phyloP scores from a whole-genome alignment of 2,888 invertebrate species.

The Ophioninae sp. region DNA sequence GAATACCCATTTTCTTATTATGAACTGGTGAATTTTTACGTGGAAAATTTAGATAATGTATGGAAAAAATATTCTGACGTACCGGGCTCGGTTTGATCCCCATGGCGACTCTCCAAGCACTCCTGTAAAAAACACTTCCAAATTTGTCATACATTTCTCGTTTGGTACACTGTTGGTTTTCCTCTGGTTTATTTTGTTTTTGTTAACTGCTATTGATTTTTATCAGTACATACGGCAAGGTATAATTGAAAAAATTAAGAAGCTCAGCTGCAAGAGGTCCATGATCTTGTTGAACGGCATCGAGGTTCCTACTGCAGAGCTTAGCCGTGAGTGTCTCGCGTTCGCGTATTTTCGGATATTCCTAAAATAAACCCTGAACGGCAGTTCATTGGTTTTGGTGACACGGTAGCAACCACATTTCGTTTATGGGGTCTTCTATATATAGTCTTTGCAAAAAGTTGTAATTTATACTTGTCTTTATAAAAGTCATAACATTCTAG shows the following conservation, averaged over 20 bases:
- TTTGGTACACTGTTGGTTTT: not conserved
- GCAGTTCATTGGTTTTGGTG: constrained; percentile 33
- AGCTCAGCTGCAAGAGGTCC: constrained; percentile 59
- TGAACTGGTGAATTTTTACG: not conserved
- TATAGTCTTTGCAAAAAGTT: not conserved
- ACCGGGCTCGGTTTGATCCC: constrained; percentile 44
- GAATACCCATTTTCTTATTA: not conserved
- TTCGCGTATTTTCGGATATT: constrained; percentile 72
- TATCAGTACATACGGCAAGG: constrained; percentile 66
- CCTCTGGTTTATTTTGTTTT: not conserved
- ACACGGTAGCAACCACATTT: constrained; percentile 25
- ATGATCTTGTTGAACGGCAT: constrained; percentile 67
- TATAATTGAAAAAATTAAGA: constrained; percentile 60
- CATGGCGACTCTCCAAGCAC: constrained; percentile 31
- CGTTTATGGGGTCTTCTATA: not conserved
- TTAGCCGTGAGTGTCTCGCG: constrained; percentile 54
- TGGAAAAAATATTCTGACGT: constrained; percentile 8
- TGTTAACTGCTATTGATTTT: not conserved
- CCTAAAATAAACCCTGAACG: constrained; percentile 72
- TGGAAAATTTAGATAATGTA: not conserved
- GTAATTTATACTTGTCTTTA: too few species aligned
- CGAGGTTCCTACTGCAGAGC: constrained; percentile 66
- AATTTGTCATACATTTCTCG: not conserved
- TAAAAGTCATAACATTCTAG: too few species aligned
- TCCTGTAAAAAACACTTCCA: constrained; percentile 37